phyloP scores from a whole-genome alignment of 2,113 vertebrate species.

The Macheiramphus alcinus region DNA sequence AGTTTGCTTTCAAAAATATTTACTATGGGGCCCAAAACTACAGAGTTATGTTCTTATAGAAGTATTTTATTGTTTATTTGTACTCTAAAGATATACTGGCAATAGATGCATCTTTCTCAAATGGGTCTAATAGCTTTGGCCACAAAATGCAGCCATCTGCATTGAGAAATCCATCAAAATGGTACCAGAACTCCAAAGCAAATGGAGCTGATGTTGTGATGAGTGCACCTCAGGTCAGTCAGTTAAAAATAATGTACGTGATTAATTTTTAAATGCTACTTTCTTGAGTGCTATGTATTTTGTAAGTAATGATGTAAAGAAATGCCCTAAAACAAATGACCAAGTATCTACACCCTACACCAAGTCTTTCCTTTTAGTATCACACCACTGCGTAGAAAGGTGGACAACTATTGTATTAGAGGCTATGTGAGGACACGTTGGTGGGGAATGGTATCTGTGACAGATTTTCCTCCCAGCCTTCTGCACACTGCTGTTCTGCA shows the following conservation, averaged over 20 bases:
- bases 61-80: neutral
- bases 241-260: neutral
- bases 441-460: neutral
- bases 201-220: neutral
- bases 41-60: neutral
- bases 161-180: neutral
- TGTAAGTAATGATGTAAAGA: neutral
- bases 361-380: neutral
- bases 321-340: neutral
- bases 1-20: neutral
- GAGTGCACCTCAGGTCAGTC: neutral
- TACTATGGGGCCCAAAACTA: neutral
- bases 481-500: neutral
- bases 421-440: neutral
- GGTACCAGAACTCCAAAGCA: neutral
- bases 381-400: neutral
- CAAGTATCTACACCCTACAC: neutral
- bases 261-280: neutral
- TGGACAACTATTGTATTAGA: neutral
- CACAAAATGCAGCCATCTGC: neutral
- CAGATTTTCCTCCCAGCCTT: neutral
- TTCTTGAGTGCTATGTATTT: neutral
- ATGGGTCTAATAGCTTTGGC: neutral
- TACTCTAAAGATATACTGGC: neutral
- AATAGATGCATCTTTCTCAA: neutral